These are phyloP conservation scores for Anhinga rufa DNA, from an alignment of 2,113 vertebrate species.

Conservation along the genomic window DNA sequence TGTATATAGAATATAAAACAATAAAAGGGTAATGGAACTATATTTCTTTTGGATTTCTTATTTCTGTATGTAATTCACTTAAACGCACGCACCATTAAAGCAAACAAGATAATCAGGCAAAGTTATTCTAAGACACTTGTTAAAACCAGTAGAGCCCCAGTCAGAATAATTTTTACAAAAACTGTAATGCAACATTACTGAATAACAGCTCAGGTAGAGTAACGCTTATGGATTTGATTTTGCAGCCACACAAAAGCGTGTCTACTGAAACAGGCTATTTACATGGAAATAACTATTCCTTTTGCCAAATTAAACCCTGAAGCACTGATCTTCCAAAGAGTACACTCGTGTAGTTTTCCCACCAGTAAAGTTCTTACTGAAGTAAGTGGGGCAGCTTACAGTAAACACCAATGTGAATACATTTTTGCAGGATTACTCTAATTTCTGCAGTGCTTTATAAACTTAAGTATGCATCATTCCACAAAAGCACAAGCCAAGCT, in stretches of 20 bases:
- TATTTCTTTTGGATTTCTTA: neutral
- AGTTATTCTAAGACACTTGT: neutral
- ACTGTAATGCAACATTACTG: neutral
- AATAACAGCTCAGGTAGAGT: neutral
- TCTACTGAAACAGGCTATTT: neutral
- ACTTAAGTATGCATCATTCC: neutral
- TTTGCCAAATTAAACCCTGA: neutral
- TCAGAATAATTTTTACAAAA: neutral
- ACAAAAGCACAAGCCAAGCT: neutral
- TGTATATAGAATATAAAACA: slow-evolving; percentile 45
- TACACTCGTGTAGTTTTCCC: neutral
- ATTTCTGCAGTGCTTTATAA: neutral
- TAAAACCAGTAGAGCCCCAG: neutral
- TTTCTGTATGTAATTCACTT: neutral
- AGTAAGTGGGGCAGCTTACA: neutral
- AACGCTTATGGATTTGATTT: neutral
- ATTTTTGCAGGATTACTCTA: neutral
- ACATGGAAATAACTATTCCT: neutral
- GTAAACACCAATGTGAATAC: neutral
- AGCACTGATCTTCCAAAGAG: neutral
- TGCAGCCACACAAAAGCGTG: neutral
- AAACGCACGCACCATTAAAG: rapidly evolving
- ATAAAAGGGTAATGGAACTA: neutral
- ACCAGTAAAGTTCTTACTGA: neutral
- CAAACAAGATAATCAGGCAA: neutral